phyloP scores from a whole-genome alignment of 2,888 invertebrate species.

The Sminthurinus aureus region DNA sequence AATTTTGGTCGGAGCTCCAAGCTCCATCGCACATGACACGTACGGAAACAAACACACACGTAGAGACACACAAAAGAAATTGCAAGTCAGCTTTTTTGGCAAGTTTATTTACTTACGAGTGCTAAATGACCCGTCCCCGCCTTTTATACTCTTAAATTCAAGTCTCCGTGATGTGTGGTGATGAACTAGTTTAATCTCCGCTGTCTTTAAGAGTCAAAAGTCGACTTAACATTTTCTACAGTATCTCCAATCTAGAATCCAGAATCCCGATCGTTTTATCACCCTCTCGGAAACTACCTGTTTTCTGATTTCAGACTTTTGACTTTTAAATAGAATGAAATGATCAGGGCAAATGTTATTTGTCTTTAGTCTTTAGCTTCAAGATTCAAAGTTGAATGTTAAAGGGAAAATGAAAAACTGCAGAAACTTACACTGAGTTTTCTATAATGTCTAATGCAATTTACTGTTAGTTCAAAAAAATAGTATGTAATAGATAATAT shows the following conservation, averaged over 20 bases:
- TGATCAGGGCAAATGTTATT: too few species aligned
- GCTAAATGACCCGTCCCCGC: slow-evolving; percentile 21
- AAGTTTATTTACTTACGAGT: slow-evolving; percentile 32
- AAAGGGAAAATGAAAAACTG: background rate
- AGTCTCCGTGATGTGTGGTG: background rate
- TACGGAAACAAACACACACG: background rate
- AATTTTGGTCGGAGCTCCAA: background rate
- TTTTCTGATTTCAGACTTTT: slow-evolving; percentile 3
- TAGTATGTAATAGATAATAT: too few species aligned
- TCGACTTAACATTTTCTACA: too few species aligned
- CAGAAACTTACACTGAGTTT: too few species aligned
- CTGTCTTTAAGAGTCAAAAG: too few species aligned
- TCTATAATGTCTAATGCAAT: too few species aligned
- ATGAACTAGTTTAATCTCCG: background rate
- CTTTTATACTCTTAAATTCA: background rate
- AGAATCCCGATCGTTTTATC: background rate
- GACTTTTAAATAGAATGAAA: background rate
- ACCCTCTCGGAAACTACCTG: background rate
- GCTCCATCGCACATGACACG: background rate
- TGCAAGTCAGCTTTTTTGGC: slow-evolving; percentile 22
- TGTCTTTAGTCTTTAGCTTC: background rate
- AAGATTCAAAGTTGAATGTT: background rate
- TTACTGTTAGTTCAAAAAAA: too few species aligned
- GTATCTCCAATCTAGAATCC: too few species aligned
- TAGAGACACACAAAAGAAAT: slow-evolving; percentile 15